Conservation (phyloP, 2,888 invertebrate genomes). For the Euproctis similis region DNA sequence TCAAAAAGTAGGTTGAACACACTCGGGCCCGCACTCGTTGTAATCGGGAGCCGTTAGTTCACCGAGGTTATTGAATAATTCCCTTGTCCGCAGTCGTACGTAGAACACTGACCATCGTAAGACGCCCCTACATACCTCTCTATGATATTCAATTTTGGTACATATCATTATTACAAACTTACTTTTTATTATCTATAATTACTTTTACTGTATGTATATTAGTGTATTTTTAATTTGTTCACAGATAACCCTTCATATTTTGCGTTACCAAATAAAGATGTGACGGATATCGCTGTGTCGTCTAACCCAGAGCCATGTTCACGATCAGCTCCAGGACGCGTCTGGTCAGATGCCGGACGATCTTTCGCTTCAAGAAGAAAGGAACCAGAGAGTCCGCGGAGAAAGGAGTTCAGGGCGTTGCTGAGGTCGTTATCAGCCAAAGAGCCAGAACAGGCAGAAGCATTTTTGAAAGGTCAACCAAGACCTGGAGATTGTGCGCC, state of each 20-base stretch:
- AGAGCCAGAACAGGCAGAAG: slow-evolving; percentile 78
- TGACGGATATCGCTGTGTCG: slow-evolving; percentile 43
- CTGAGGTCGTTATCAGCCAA: slow-evolving; percentile 80
- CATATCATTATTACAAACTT: slow-evolving; percentile 2
- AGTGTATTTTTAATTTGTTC: slow-evolving; percentile 42
- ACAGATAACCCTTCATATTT: slow-evolving; percentile 88
- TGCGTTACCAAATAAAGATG: slow-evolving; percentile 76
- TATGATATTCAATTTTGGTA: slow-evolving; percentile 39
- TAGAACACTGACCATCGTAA: slow-evolving; percentile 29
- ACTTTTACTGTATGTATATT: background rate
- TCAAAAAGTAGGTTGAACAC: slow-evolving; percentile 65
- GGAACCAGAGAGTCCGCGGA: slow-evolving; percentile 60
- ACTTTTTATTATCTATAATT: slow-evolving; percentile 1
- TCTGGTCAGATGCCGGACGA: slow-evolving; percentile 65
- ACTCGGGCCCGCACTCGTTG: slow-evolving; percentile 53
- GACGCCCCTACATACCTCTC: slow-evolving; percentile 21
- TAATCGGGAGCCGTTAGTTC: slow-evolving; percentile 69
- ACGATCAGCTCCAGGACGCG: slow-evolving; percentile 80
- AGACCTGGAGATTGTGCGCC: slow-evolving; percentile 81
- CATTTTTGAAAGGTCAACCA: slow-evolving; percentile 81
- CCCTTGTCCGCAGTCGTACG: slow-evolving; percentile 46
- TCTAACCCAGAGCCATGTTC: slow-evolving; percentile 76
- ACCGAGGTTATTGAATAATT: slow-evolving; percentile 74
- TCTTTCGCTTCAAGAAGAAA: slow-evolving; percentile 50
- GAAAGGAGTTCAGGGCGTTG: slow-evolving; percentile 75